A percentile compares a stretch with the other conserved stretches of the same genome.
phyloP scores from a whole-genome alignment of 2,888 invertebrate species.

The Agonopterix alstromeriana region DNA sequence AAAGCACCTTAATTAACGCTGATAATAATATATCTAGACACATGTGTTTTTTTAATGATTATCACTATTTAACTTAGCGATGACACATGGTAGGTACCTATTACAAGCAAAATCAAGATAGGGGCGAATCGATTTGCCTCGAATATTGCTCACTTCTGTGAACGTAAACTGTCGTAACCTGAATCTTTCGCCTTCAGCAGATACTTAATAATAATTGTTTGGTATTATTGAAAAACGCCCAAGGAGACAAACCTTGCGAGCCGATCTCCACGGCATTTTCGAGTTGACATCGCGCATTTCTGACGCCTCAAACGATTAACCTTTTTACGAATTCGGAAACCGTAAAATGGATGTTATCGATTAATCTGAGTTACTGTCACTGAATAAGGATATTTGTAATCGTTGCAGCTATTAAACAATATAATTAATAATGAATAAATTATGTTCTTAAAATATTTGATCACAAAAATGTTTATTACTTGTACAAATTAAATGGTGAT shows the following conservation, averaged over 20 bases:
- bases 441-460: neutral
- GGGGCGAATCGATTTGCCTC: too few relatives aligned
- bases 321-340: slow-evolving; percentile 18
- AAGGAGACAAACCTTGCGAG: slow-evolving; percentile 16
- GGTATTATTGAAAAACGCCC: slow-evolving; percentile 28
- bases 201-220: slow-evolving; percentile 22
- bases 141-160: slow-evolving; percentile 5
- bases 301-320: slow-evolving; percentile 31
- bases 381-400: slow-evolving; percentile 8
- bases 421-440: slow-evolving; percentile 8
- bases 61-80: too few relatives aligned
- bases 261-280: slow-evolving; percentile 12
- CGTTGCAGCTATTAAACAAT: slow-evolving; percentile 3
- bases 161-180: slow-evolving; percentile 20
- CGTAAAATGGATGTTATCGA: slow-evolving; percentile 8
- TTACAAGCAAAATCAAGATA: too few relatives aligned
- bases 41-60: too few relatives aligned
- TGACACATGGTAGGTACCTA: too few relatives aligned
- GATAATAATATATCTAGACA: too few relatives aligned
- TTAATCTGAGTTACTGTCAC: slow-evolving; percentile 11
- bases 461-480: too few relatives aligned
- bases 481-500: slow-evolving; percentile 5
- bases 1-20: too few relatives aligned
- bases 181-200: slow-evolving; percentile 16
- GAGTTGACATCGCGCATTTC: slow-evolving; percentile 34